These are phyloP conservation scores for Julus scanicus DNA, from an alignment of 2,888 invertebrate genomes.

Conservation along the genomic window DNA sequence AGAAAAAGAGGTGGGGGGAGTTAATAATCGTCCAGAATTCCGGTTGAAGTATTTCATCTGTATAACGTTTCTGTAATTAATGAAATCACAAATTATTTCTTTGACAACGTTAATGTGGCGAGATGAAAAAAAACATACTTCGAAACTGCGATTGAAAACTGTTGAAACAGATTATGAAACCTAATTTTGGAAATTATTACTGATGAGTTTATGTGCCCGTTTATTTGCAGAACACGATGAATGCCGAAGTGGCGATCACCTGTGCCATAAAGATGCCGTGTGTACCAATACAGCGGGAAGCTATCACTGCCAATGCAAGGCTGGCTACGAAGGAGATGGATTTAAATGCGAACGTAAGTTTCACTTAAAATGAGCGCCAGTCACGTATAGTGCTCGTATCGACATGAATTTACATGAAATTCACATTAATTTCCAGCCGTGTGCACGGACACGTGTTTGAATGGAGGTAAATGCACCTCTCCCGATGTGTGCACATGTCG, in stretches of 20 bases:
- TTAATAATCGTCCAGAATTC: background rate
- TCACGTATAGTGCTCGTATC: background rate
- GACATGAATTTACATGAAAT: background rate
- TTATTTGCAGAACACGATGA: conserved; percentile 85
- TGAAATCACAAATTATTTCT: background rate
- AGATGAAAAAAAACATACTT: too few species aligned
- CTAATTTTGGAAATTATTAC: too few species aligned
- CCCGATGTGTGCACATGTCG: conserved; percentile 84
- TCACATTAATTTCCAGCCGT: conserved; percentile 73
- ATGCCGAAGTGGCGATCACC: conserved; percentile 77
- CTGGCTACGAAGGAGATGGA: conserved; percentile 82
- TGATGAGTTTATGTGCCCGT: too few species aligned
- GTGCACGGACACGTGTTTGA: conserved; percentile 82
- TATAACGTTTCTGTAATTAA: background rate
- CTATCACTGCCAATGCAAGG: conserved; percentile 78
- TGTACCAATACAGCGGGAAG: conserved; percentile 83
- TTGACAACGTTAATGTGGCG: background rate
- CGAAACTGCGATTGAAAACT: too few species aligned
- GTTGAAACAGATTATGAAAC: too few species aligned
- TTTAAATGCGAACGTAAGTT: conserved; percentile 79
- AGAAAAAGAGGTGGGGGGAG: background rate
- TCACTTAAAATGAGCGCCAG: background rate
- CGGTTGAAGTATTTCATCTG: background rate
- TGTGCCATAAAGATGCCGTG: conserved; percentile 79
- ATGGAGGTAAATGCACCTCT: conserved; percentile 82